Evolutionary conservation across 2,113 vertebrate species (phyloP).

Genomic region (Octodon degus): DNA sequence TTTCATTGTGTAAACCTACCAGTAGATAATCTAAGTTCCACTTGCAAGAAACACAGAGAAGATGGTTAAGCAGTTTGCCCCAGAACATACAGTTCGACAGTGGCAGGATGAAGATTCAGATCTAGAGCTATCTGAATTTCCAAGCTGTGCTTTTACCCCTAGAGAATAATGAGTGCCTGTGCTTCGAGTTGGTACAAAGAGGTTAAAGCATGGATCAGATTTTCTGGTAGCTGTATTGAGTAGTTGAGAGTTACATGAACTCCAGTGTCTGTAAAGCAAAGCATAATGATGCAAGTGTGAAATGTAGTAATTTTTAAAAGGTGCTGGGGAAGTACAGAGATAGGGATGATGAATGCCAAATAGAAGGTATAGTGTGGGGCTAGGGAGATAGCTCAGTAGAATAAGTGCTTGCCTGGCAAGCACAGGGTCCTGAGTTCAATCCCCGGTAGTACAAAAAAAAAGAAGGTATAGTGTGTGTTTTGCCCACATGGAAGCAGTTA

Average conservation of each 20-base stretch:
- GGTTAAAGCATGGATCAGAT: neutral
- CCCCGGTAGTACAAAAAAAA: too few relatives aligned
- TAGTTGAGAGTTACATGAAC: neutral
- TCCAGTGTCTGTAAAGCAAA: neutral
- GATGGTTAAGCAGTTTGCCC: neutral
- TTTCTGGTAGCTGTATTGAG: neutral
- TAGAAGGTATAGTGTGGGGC: neutral
- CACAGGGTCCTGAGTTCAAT: too few relatives aligned
- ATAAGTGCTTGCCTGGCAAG: too few relatives aligned
- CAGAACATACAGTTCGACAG: neutral
- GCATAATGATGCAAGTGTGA: neutral
- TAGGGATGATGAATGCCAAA: neutral
- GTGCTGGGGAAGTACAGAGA: neutral
- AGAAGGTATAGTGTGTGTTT: neutral
- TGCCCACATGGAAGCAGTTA: conserved; percentile 7
- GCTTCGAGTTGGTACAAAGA: neutral
- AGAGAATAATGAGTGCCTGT: neutral
- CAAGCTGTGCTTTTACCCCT: neutral
- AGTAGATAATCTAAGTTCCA: neutral
- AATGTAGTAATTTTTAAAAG: neutral
- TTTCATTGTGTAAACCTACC: neutral
- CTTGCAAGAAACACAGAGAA: neutral
- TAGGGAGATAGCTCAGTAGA: too few relatives aligned
- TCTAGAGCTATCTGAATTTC: neutral
- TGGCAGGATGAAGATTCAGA: neutral